Evolutionary conservation across 2,113 vertebrate genomes (phyloP).

Genomic region (Phocoena sinus): DNA sequence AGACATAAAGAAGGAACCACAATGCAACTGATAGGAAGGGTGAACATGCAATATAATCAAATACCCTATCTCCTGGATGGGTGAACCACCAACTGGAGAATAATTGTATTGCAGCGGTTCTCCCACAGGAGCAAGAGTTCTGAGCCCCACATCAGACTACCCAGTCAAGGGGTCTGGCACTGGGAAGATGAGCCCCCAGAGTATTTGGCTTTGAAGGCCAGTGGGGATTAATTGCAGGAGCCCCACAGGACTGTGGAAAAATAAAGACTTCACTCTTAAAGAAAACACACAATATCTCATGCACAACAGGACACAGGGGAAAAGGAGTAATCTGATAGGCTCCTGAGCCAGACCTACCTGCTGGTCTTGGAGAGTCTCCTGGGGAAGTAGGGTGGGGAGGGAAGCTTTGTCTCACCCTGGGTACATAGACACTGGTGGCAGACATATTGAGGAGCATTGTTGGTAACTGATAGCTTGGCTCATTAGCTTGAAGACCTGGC

Average conservation of each 20-base stretch:
- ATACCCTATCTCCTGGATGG: background rate
- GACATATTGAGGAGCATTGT: background rate
- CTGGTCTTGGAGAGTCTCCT: background rate
- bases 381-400: background rate
- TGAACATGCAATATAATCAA: background rate
- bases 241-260: background rate
- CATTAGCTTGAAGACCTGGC: background rate
- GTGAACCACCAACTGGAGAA: background rate
- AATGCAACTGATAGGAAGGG: background rate
- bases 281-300: background rate
- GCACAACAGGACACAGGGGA: too few relatives aligned
- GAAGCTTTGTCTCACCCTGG: background rate
- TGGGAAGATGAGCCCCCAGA: background rate
- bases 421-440: background rate
- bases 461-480: background rate
- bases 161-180: background rate
- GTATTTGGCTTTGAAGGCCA: background rate
- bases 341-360: background rate
- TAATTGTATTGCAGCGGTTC: background rate
- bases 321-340: too few relatives aligned
- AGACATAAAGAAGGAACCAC: background rate
- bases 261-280: background rate
- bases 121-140: background rate
- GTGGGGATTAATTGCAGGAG: background rate
- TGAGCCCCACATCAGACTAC: background rate